Base-by-base conservation (phyloP, 2,797 vertebrate genomes). In the Mastacembelus armatus region DNA sequence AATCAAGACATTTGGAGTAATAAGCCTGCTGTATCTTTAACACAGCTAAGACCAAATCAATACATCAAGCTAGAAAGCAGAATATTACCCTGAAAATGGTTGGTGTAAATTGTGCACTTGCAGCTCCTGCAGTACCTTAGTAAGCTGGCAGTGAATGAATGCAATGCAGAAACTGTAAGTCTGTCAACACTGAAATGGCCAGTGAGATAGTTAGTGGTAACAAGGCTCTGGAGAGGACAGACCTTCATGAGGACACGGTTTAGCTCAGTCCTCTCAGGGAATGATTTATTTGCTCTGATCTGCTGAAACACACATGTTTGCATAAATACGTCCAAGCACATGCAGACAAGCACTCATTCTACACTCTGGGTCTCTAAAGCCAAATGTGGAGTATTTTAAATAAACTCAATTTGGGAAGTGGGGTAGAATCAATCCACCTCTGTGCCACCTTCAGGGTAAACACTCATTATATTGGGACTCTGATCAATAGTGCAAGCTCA, bases 391-490 rank as follows among this genome's bases (percentile, higher is more conserved):
- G 57, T 71, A 64, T 87, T 87, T 87, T 72, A 82, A 84, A 89
- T 66, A 55, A 78, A 69, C 71, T 56, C 50, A 71, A 82, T 78
- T 80, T 69, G 49, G 77, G 65, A 79, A 86, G 69, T 64, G 42
- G 64, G 21, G 50, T 42, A 44, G 76, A 90, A 90, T 90, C 87
- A 89, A 87, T 91, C 81, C 80, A 91, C 85, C 90, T 90, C 85
- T 78, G 73, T 87, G 82, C 77, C 89, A 92, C 89, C 86, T 90
- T 92, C 84, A 90, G 85, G 85, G 85, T 85, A 89, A 89, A 89
- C 83, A 89, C 75, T 84, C 85, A 89, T 93, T 82, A 87, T 76
- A 81, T 80, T 57, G 80, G 82, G 73, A 71, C 66, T 51, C 64
- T 79, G 80, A 91, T 93, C 92, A 87, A 93, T 92, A 91, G 66